Evolutionary conservation across 2,888 invertebrate species (phyloP).

Genomic region (Eupithecia subfuscata): DNA sequence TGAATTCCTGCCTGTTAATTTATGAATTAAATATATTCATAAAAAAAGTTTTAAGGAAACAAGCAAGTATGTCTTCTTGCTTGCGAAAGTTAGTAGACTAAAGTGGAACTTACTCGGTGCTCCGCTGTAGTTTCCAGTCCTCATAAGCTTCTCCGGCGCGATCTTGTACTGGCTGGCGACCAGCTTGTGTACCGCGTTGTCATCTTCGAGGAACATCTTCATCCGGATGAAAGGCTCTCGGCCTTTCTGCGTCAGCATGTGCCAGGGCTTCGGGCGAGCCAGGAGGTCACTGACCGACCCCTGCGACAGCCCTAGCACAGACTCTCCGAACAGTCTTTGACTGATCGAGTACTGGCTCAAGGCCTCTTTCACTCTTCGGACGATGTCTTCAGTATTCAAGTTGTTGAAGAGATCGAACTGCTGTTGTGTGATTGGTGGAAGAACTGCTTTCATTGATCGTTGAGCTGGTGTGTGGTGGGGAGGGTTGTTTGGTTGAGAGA

Average conservation of each 20-base stretch:
- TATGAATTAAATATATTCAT: too few species aligned
- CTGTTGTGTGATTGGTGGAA: constrained; percentile 99
- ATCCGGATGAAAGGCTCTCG: constrained; percentile 98
- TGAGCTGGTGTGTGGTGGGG: constrained; percentile 93
- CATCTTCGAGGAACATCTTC: constrained; percentile 99
- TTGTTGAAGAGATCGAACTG: constrained; percentile 99
- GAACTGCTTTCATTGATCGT: constrained; percentile 96
- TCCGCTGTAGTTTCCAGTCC: constrained; percentile 96
- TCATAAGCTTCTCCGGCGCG: constrained; percentile 98
- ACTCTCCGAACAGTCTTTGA: constrained; percentile 98
- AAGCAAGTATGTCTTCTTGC: too few species aligned
- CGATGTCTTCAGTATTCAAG: constrained; percentile 99
- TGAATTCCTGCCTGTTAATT: too few species aligned
- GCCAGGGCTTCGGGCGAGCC: constrained; percentile 99
- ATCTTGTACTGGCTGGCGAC: constrained; percentile 99
- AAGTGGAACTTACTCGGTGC: constrained; percentile 87
- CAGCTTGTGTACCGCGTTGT: constrained; percentile 96
- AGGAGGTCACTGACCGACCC: constrained; percentile 99
- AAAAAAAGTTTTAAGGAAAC: too few species aligned
- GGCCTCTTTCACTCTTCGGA: constrained; percentile 97
- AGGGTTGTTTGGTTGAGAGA: constrained; percentile 94
- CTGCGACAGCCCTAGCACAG: constrained; percentile 97
- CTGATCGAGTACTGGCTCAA: constrained; percentile 98
- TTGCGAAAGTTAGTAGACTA: too few species aligned
- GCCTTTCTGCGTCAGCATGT: constrained; percentile 98